phyloP scores from a whole-genome alignment of 2,113 vertebrate species.

The Chrysemys picta region DNA sequence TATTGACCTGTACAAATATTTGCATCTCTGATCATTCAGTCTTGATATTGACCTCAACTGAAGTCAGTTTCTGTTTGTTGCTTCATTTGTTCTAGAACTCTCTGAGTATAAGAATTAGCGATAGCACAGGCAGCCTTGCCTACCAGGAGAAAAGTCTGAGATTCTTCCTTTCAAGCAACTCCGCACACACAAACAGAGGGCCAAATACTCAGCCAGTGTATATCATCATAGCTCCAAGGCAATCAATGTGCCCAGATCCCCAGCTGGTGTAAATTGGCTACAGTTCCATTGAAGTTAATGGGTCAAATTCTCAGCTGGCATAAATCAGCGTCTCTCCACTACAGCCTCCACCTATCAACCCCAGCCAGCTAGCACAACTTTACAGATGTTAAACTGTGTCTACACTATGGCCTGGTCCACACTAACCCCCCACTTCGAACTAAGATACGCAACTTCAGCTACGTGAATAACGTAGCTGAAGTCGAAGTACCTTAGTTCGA shows the following conservation, averaged over 20 bases:
- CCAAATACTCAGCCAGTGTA: not conserved
- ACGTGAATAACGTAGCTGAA: no score
- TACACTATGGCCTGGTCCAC: no score
- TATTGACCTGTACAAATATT: conserved; percentile 78
- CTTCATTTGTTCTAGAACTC: conserved; percentile 74
- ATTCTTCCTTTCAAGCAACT: conserved; percentile 18
- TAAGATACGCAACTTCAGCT: no score
- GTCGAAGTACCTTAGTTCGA: no score
- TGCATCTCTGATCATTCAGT: conserved; percentile 74
- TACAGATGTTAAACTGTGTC: fast-evolving
- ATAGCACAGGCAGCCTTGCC: not conserved
- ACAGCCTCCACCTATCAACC: not conserved
- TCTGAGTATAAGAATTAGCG: conserved; percentile 40
- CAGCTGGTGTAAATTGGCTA: fast-evolving
- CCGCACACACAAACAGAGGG: not conserved
- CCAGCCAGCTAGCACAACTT: not conserved
- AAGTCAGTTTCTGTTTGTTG: conserved; percentile 70
- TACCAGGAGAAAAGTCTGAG: not conserved
- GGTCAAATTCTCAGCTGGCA: not conserved
- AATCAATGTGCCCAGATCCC: fast-evolving
- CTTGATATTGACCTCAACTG: conserved; percentile 71
- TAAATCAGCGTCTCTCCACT: not conserved
- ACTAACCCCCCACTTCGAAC: no score
- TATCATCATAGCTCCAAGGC: fast-evolving
- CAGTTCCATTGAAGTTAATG: not conserved